Evolutionary conservation across 2,113 vertebrate species (phyloP).

Genomic region (Pangasianodon hypophthalmus): DNA sequence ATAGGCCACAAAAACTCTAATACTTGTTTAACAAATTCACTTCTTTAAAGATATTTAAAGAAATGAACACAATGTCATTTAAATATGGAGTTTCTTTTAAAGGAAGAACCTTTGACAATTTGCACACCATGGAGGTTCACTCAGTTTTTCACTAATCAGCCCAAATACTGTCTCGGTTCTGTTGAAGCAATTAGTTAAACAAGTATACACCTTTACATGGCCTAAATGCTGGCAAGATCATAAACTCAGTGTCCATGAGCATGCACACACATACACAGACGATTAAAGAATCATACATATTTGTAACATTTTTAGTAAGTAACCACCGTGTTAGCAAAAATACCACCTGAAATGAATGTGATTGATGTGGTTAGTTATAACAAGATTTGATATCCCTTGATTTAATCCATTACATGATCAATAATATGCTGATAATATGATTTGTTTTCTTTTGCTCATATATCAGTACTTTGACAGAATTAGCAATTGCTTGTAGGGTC

Average conservation of each 20-base stretch:
- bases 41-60: background rate
- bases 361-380: slow-evolving; percentile 13
- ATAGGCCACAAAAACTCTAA: background rate
- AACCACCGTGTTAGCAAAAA: background rate
- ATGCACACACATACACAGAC: background rate
- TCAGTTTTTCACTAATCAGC: background rate
- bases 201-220: slow-evolving; percentile 15
- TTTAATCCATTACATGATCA: background rate
- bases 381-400: background rate
- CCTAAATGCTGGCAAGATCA: background rate
- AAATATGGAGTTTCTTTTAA: background rate
- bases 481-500: background rate
- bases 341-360: background rate
- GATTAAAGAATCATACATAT: background rate
- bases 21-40: background rate
- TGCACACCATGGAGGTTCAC: background rate
- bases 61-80: background rate
- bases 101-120: background rate
- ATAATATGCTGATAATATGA: background rate
- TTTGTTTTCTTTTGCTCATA: background rate
- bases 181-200: slow-evolving; percentile 12
- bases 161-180: background rate
- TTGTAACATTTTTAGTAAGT: background rate
- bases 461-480: background rate
- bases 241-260: background rate